Evolutionary conservation across 92 coral and sea anemone species (phyloP), one percentile per base, ranked within the genome.

Genomic region (Umimayanthus kanabou): DNA sequence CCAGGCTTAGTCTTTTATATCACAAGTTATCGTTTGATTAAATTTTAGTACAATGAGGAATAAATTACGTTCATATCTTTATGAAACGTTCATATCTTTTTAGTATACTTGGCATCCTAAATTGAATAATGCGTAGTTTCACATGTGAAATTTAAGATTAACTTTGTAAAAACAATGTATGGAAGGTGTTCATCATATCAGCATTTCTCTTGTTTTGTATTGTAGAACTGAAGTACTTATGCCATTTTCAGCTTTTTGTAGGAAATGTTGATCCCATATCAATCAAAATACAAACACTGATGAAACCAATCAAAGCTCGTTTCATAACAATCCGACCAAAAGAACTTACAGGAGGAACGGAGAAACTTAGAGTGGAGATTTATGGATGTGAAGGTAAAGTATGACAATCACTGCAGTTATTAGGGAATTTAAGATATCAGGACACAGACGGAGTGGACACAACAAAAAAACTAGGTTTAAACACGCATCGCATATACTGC

Each of bases 301-400:
- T 13, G 37, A 40, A 28, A 37, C 85, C 85, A 39, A 81, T 81
- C 11, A 42, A 66, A 66, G 58, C 76, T 39, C 85, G 85, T 66
- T 81, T 37, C 39, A 23, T 81, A 65, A 81, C 76, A 67, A 66
- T 81, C 22, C 85, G 85, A 9, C 85, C 85, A 65, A 81, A 81
- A 39, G 39, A 40, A 3, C 10, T 18, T 39, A 13, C 1, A 1
- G 2, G 5, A 0, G 1, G 2, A n/a, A n/a, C n/a, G 6, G 71
- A 42, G 13, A 20, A 33, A 9, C 33, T 81, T 39, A 39, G 85
- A 81, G 39, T 66, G 18, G 85, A 81, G 47, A 20, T 81, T 69
- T 81, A 81, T 66, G 85, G 85, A 81, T 81, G 76, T 43, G 85
- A 81, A 81, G 85, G 85, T 81, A 67, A 22, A 81, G 28, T 64